Evolutionary conservation across 1,140 invertebrate species (phyloP).

Genomic region (Ostrea denselamellosa): DNA sequence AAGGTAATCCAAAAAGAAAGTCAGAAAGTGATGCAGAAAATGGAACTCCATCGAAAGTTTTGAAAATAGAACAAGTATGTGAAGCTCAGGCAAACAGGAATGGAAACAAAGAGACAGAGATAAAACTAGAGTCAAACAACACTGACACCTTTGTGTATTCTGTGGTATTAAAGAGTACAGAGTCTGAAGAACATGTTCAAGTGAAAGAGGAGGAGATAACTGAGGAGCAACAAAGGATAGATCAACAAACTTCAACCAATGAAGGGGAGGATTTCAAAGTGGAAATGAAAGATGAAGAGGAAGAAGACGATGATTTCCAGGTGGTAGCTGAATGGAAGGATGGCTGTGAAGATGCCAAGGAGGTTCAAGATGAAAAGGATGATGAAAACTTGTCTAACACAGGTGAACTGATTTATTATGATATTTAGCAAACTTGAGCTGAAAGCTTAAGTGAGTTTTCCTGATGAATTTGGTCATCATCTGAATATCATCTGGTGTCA

Average conservation of each 20-base stretch:
- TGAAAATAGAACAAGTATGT: not conserved
- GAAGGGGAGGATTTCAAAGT: slow-evolving; percentile 83
- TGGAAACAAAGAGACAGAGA: not conserved
- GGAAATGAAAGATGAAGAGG: slow-evolving; percentile 64
- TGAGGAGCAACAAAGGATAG: not conserved
- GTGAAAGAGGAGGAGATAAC: slow-evolving; percentile 37
- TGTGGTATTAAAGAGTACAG: slow-evolving; percentile 26
- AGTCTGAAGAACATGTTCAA: slow-evolving; percentile 36
- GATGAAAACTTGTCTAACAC: slow-evolving; percentile 16
- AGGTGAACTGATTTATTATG: not conserved
- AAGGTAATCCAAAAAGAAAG: not conserved
- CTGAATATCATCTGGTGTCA: too few species aligned
- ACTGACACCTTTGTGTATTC: not conserved
- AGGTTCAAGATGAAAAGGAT: not conserved
- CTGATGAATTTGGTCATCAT: not conserved
- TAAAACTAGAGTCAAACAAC: not conserved
- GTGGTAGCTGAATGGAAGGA: slow-evolving; percentile 75
- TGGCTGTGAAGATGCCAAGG: slow-evolving; percentile 29
- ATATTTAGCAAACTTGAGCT: not conserved
- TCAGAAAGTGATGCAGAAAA: not conserved
- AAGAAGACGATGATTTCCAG: slow-evolving; percentile 63
- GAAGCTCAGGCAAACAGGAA: not conserved
- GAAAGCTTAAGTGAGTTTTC: not conserved
- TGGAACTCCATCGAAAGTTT: not conserved
- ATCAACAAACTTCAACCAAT: slow-evolving; percentile 65